phyloP scores from a whole-genome alignment of 23 tunicate species.

The Halocynthia roretzi region DNA sequence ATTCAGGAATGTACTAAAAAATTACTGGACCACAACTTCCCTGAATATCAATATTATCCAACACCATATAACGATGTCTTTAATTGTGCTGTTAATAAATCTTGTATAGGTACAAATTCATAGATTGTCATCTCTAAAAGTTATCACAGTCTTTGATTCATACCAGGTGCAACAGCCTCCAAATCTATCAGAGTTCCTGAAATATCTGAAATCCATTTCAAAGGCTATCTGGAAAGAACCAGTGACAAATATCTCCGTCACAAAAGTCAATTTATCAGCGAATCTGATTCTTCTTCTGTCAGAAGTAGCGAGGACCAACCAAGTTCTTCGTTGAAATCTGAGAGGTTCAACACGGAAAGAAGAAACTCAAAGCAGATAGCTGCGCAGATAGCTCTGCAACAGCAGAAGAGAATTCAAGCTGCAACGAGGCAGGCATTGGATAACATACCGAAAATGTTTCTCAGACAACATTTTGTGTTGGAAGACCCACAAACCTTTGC shows the following conservation, averaged over 20 bases:
- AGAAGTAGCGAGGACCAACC: background rate
- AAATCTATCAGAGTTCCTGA: slow-evolving; percentile 61
- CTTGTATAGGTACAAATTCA: no score
- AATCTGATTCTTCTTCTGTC: background rate
- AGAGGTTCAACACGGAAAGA: background rate
- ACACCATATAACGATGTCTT: no score
- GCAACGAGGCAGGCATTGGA: slow-evolving; percentile 49
- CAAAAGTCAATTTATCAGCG: slow-evolving; percentile 32
- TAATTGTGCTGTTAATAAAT: no score
- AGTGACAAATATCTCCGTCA: slow-evolving; percentile 51
- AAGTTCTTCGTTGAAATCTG: background rate
- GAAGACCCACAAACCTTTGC: slow-evolving; percentile 34
- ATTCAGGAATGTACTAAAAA: no score
- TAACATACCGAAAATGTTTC: slow-evolving; percentile 52
- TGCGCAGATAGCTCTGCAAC: background rate
- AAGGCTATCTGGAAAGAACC: slow-evolving; percentile 43
- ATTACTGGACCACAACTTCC: no score
- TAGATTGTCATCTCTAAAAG: background rate
- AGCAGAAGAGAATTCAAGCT: slow-evolving; percentile 12
- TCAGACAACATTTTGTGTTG: slow-evolving; percentile 42
- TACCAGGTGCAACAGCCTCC: slow-evolving; percentile 18
- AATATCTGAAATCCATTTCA: slow-evolving; percentile 40
- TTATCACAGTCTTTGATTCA: background rate
- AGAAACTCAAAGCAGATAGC: background rate
- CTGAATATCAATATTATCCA: no score